These are phyloP conservation scores for Tringa solitaria DNA, from an alignment of 2,113 vertebrate genomes.

Conservation along the genomic window DNA sequence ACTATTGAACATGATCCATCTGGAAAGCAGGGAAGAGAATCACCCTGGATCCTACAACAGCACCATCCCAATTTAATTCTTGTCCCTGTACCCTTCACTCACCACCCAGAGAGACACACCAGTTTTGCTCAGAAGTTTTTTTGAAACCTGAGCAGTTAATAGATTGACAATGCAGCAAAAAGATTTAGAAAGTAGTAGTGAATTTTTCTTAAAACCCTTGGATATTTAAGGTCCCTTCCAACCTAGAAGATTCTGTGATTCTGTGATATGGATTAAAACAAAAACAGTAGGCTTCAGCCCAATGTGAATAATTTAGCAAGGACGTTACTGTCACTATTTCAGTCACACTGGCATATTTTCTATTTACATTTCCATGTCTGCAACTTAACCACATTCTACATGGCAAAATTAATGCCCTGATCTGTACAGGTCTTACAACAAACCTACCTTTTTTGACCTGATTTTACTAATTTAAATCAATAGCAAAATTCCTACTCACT, in stretches of 20 bases:
- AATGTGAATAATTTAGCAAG: background rate
- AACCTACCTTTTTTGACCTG: background rate
- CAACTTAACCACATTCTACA: background rate
- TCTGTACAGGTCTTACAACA: background rate
- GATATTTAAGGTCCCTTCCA: too few species aligned
- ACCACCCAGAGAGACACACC: background rate
- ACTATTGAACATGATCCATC: background rate
- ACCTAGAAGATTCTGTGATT: too few species aligned
- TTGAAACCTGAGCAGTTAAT: background rate
- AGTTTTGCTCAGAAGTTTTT: background rate
- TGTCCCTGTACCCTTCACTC: background rate
- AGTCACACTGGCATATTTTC: background rate
- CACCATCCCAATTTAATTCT: background rate
- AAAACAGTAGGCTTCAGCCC: background rate
- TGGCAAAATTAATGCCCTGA: background rate
- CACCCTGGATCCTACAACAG: background rate
- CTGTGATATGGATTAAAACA: background rate
- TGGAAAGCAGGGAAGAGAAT: background rate
- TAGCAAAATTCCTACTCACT: background rate
- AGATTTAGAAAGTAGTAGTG: background rate
- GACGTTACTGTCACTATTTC: background rate
- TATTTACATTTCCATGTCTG: background rate
- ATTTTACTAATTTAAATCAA: background rate
- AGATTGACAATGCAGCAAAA: background rate
- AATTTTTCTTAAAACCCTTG: background rate